Evolutionary conservation across 1,140 invertebrate species (phyloP).

Genomic region (Zaprionus ornatus): DNA sequence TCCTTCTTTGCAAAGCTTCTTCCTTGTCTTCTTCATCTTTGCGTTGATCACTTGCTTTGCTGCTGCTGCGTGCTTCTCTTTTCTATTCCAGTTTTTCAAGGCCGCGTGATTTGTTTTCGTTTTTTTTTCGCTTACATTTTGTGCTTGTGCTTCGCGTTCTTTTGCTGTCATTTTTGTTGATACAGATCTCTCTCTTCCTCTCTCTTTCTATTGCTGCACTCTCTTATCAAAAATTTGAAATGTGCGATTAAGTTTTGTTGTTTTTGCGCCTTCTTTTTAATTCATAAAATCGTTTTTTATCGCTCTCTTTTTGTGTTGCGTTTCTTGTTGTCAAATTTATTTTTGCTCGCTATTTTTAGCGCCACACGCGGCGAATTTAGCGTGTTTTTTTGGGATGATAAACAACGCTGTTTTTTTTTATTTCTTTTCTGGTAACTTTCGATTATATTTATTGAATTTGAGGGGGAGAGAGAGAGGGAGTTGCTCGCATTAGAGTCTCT

Average conservation of each 20-base stretch:
- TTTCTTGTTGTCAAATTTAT: conserved; percentile 33
- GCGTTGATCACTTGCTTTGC: conserved; percentile 27
- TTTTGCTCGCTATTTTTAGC: conserved; percentile 66
- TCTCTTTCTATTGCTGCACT: conserved; percentile 12
- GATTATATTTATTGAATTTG: conserved; percentile 42
- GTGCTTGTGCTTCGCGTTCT: conserved; percentile 1
- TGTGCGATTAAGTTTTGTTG: conserved; percentile 46
- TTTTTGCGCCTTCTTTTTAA: conserved; percentile 42
- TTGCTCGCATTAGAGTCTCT: background rate
- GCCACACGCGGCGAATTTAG: conserved; percentile 55
- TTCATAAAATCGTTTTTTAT: conserved; percentile 59
- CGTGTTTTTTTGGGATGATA: conserved; percentile 47
- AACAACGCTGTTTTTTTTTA: conserved; percentile 42
- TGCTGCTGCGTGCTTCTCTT: conserved; percentile 15
- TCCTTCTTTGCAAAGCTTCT: background rate
- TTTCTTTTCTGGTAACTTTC: conserved; percentile 38
- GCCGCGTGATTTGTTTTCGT: conserved; percentile 62
- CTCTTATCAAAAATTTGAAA: conserved; percentile 41
- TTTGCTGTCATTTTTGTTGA: conserved; percentile 8
- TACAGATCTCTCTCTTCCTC: conserved; percentile 17
- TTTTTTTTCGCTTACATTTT: conserved; percentile 15
- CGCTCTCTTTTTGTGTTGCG: conserved; percentile 19
- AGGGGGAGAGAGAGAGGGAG: background rate
- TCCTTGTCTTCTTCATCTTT: background rate
- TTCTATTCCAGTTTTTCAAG: conserved; percentile 55